These are phyloP conservation scores for Pseudomyrmex gracilis DNA, from an alignment of 1,140 invertebrate species.

Conservation along the genomic window DNA sequence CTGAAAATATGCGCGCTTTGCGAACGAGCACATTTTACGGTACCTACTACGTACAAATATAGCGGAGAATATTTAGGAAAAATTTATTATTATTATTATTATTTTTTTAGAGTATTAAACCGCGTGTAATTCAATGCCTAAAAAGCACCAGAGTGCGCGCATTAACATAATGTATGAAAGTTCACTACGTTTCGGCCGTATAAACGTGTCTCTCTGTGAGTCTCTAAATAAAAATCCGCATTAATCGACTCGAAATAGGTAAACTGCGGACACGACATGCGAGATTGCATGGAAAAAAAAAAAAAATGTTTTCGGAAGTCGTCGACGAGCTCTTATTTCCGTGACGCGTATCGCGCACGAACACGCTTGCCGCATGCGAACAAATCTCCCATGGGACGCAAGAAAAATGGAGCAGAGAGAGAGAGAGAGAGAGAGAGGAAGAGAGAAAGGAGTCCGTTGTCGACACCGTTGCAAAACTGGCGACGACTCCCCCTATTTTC, in stretches of 20 bases:
- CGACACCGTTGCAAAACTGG: background rate
- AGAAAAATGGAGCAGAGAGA: background rate
- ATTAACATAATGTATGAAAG: conserved; percentile 29
- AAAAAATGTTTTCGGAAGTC: conserved; percentile 40
- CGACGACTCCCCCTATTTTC: conserved; percentile 56
- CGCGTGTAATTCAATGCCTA: conserved; percentile 39
- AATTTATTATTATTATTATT: conserved; percentile 17
- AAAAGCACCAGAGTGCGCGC: conserved; percentile 14
- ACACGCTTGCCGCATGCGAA: conserved; percentile 10
- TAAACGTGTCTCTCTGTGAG: background rate
- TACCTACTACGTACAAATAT: conserved; percentile 8
- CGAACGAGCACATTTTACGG: conserved; percentile 21
- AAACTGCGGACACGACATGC: conserved; percentile 12
- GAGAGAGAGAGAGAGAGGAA: background rate
- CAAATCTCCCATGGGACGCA: conserved; percentile 26
- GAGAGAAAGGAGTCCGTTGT: background rate
- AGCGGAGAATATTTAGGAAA: conserved; percentile 25
- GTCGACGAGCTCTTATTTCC: conserved; percentile 41
- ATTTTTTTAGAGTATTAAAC: too few species aligned
- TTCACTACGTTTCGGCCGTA: background rate
- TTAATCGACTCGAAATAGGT: background rate
- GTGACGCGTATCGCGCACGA: conserved; percentile 19
- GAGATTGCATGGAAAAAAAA: conserved; percentile 37
- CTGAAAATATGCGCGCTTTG: conserved; percentile 32
- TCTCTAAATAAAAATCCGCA: background rate